Evolutionary conservation across 2,888 invertebrate species (phyloP), one percentile per base, ranked within the genome.

Genomic region (Melanotus villosus): DNA sequence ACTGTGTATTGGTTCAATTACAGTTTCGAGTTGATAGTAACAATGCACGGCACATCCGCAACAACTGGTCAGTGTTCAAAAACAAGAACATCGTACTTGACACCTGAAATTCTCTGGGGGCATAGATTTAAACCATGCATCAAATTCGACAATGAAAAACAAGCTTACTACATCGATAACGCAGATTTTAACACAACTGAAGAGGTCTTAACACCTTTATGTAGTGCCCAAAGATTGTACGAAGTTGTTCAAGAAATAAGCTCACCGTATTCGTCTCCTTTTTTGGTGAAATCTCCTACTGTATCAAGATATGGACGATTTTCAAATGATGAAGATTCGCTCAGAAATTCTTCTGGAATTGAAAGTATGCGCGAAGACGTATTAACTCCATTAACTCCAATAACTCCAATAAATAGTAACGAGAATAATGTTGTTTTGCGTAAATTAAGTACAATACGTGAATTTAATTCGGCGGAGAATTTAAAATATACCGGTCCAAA

Each of bases 21-120:
- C 80, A 92, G 92, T 77, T 96, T 95, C 80, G 90, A 95, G 86
- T 86, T 96, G 80, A 92, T 95, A 59, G 92, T 94, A 0, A 91
- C 93, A 47, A 87, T 97, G 75, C 94, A 93, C 60, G 97, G 97
- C 0, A 90, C 93, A 0, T 91, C 94, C 0, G 91, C 92, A 79
- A 90, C 91, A 69, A 95, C 95, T 72, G 92, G 91, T 0, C 91
- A 91, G 69, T 87, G 89, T 57, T 91, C 92, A 0, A 91, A 92
- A 80, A 91, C 91, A 50, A 84, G 92, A 23, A 92, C 93, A 0
- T 95, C 95, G 0, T 96, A 93, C 81, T 83, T 95, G 9, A 92
- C 93, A 7, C 89, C 89, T 60, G 95, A 96, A 84, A 92, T 96
- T 54, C 88, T 91, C 52, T 96, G 95, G 95, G 95, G 95, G 1